Base-by-base conservation (phyloP, 1,140 invertebrate genomes). In the Apis florea region DNA sequence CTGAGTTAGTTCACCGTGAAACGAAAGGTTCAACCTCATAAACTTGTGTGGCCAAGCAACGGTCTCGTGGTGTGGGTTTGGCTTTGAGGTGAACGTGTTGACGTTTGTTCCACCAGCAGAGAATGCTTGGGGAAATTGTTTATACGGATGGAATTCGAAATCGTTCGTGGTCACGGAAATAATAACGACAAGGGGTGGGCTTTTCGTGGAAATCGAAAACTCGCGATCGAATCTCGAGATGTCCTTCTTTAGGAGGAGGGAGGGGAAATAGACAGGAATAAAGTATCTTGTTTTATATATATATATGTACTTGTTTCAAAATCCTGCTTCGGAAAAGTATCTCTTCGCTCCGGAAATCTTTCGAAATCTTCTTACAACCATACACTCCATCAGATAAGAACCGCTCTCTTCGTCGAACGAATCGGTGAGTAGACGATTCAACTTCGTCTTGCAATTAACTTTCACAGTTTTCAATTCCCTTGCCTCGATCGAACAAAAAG, bases 1-100 rank as follows among this genome's bases (percentile, higher is more conserved):
- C 31, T n/a, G n/a, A 40, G 66, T 9, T 40, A 61, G 54, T 78
- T 59, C 69, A 78, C 61, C 67, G 51, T 24, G 53, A 21, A 58
- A 78, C 51, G 76, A 78, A 58, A 53, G 47, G 59, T 31, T 63
- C n/a, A 51, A 74, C 19, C 40, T 21, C 12, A 4, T 31, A 31
- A 21, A 53, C n/a, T 51, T 61, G n/a, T n/a, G 47, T 13, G 51
- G 59, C n/a, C 54, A 9, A 21, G 56, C 56, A 58, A 56, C 31
- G 6, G 21, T 59, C 47, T 59, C 40, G 70, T 11, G 69, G 40
- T 9, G 12, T 6, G 26, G 31, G 31, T 31, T n/a, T 19, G 5
- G 15, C 26, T 53, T 26, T 21, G 19, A 26, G 26, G 40, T 40
- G 31, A 56, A 13, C 19, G 56, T 13, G 66, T 13, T n/a, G 47